Percentiles rank a stretch among this genome's conserved stretches.
phyloP scores from a whole-genome alignment of 1,140 invertebrate species.

The Drosophila ananassae region DNA sequence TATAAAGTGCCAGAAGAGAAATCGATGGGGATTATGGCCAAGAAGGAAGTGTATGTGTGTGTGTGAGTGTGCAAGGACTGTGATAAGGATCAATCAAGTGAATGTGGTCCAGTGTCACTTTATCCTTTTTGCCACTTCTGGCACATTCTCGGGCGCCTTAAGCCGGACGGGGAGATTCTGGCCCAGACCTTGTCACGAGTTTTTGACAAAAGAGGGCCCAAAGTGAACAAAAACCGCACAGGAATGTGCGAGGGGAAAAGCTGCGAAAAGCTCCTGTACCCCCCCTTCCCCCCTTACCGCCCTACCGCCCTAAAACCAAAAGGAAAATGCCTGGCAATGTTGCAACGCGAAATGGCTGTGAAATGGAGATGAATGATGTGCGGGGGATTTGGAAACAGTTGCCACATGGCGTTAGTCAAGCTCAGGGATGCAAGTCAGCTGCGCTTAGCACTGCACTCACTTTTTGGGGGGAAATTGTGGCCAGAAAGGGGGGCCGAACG shows the following conservation, averaged over 20 bases:
- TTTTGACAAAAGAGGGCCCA: conserved; percentile 11
- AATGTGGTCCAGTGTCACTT: conserved; percentile 7
- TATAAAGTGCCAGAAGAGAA: conserved; percentile 5
- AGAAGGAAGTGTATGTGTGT: not conserved
- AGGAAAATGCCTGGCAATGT: not conserved
- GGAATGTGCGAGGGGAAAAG: conserved; percentile 19
- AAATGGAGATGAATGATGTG: conserved; percentile 67
- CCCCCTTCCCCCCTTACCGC: too few relatives aligned
- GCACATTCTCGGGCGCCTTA: conserved; percentile 6
- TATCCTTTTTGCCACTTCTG: conserved; percentile 1
- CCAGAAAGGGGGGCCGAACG: too few relatives aligned
- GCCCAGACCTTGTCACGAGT: conserved; percentile 32
- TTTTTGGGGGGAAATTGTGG: conserved; percentile 9
- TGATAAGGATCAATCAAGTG: conserved; percentile 48
- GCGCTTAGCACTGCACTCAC: conserved; percentile 54
- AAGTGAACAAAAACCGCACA: conserved; percentile 32
- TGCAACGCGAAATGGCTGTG: conserved; percentile 22
- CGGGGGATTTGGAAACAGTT: conserved; percentile 60
- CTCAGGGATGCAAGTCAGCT: conserved; percentile 61
- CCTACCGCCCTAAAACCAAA: too few relatives aligned
- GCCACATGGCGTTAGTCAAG: conserved; percentile 67
- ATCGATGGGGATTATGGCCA: conserved; percentile 34
- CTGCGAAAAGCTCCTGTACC: conserved; percentile 9
- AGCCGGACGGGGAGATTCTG: conserved; percentile 27
- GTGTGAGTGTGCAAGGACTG: conserved; percentile 15